Evolutionary conservation across 1,140 invertebrate species (phyloP).

Genomic region (Lepidurus apus): DNA sequence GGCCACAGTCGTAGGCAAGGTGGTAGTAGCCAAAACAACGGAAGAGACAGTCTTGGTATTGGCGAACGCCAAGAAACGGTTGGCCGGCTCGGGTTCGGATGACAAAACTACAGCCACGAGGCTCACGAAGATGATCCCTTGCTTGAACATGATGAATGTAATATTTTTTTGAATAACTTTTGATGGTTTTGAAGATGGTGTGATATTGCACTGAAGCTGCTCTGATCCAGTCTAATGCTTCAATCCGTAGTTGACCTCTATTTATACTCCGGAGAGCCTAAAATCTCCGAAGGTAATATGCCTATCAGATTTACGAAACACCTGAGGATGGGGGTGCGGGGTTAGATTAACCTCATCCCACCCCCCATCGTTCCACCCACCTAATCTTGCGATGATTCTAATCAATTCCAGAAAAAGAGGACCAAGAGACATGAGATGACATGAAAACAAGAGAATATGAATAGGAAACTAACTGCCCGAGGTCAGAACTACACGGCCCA

Average conservation of each 20-base stretch:
- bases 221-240: too few species aligned
- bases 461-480: conserved; percentile 6
- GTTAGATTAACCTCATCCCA: too few species aligned
- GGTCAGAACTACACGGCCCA: background rate
- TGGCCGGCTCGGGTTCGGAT: background rate
- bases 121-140: background rate
- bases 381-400: background rate
- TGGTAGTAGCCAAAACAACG: background rate
- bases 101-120: background rate
- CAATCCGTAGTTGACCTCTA: too few species aligned
- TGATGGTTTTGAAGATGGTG: too few species aligned
- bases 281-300: too few species aligned
- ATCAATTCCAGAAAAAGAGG: background rate
- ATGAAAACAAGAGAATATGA: background rate
- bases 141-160: background rate
- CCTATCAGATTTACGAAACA: too few species aligned
- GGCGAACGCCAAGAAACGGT: background rate
- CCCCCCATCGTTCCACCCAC: too few species aligned
- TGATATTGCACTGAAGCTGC: too few species aligned
- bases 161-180: background rate
- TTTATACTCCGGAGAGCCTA: too few species aligned
- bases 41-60: background rate
- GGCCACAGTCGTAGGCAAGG: background rate
- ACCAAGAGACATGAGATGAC: background rate
- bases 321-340: too few species aligned